Base-by-base conservation (phyloP, 2,888 invertebrate genomes). In the Carabus problematicus region DNA sequence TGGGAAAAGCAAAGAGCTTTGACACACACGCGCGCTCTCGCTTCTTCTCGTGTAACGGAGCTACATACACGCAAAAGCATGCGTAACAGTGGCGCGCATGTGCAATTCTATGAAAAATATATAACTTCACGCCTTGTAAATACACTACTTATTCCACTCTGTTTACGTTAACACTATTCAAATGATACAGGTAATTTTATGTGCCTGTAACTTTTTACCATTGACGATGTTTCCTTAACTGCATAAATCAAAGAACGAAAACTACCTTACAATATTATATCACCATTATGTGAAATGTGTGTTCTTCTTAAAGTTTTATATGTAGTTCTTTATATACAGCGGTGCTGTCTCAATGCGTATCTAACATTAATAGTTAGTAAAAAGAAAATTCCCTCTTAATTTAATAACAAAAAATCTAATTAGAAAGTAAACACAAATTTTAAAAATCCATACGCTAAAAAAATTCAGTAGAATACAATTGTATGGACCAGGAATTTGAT, bases 1-100 rank as follows among this genome's bases (percentile, higher is more conserved):
- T 66, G 66, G 66, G 66, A 66, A 66, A 66, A 39, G 66, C 59
- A 66, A 66, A 59, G 58, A 29, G 29, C 19, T 45, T 62, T n/a
- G 14, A 45, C 40, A 62, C 40, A 39, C 63, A 16, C 42, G 12
- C 39, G 63, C 16, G 29, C 29, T 29, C 29, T 29, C 29, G 6
- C 29, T 29, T 6, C 8, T 16, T 9, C 59, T 12, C 40, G 7
- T 39, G 4, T 49, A 63, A 49, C 39, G 63, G 63, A 49, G 63
- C 29, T 29, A 63, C 63, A 63, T 49, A 16, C 52, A 39, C 52
- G 63, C 40, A 12, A 19, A 39, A 9, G 39, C 39, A 39, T 18
- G 56, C 52, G 52, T 52, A 29, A 19, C 56, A 56, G 19, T 56
- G 56, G 56, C 56, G 56, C 19, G 29, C 29, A 29, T 29, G 29